Percentiles rank a stretch among this genome's conserved stretches.
Evolutionary conservation across 64 coral and sea anemone species (phyloP).

Genomic region (Stichodactyla mertensii): DNA sequence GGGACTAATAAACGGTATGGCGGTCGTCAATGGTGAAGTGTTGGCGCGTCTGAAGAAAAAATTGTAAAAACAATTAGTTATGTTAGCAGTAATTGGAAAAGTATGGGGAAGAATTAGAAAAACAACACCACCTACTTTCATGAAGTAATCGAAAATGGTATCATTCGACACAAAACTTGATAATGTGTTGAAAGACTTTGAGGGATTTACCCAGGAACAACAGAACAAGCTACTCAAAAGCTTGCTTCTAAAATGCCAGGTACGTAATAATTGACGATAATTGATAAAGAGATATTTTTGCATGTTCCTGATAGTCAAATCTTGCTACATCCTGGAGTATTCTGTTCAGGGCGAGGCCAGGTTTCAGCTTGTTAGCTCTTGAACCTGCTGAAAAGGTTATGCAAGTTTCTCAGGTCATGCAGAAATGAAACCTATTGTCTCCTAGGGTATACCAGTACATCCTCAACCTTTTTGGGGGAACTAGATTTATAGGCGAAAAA

Average conservation of each 20-base stretch:
- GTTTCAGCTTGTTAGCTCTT: too few species aligned
- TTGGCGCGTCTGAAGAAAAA: background rate
- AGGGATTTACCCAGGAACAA: conserved; percentile 46
- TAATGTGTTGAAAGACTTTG: conserved; percentile 25
- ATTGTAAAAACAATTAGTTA: background rate
- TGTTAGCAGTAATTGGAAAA: background rate
- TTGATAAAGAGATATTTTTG: too few species aligned
- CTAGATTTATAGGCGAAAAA: too few species aligned
- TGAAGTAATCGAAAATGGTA: background rate
- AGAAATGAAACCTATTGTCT: too few species aligned
- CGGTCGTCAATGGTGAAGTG: background rate
- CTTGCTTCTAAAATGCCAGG: conserved; percentile 50
- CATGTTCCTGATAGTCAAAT: too few species aligned
- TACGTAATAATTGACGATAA: background rate
- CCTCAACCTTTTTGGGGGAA: too few species aligned
- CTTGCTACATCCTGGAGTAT: too few species aligned
- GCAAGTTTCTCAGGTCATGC: too few species aligned
- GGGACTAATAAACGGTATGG: background rate
- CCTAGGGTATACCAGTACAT: too few species aligned
- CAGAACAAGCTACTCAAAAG: conserved; percentile 43
- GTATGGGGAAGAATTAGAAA: background rate
- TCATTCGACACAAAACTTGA: conserved; percentile 32
- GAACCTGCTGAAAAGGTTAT: too few species aligned
- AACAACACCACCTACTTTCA: background rate
- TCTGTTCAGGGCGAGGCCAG: too few species aligned